Conservation (phyloP, 2,888 invertebrate species). For the Micoletzkya japonica region DNA sequence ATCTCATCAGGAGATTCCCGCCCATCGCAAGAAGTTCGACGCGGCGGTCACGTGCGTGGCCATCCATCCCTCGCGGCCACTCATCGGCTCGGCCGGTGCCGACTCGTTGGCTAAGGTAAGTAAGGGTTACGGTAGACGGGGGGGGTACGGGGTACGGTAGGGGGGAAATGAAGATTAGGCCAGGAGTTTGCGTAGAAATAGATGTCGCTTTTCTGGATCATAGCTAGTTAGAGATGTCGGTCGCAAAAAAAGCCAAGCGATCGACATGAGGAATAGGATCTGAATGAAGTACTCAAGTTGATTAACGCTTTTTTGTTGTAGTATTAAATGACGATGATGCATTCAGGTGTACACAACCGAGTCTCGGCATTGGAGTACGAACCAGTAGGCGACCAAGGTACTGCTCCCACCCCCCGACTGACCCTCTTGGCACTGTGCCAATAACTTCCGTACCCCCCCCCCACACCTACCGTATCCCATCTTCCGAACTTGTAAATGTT, state of each 20-base stretch:
- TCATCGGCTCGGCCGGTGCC: constrained; percentile 97
- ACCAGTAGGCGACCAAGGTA: not conserved
- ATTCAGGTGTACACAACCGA: constrained; percentile 20
- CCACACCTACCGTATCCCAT: not conserved
- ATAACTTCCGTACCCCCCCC: not conserved
- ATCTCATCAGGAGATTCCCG: constrained; percentile 93
- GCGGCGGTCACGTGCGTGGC: constrained; percentile 98
- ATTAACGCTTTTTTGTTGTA: too few species aligned
- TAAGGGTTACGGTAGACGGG: constrained; percentile 6
- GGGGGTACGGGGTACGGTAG: too few species aligned
- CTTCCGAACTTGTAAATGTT: constrained; percentile 6
- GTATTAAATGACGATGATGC: too few species aligned
- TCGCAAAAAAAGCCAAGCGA: too few species aligned
- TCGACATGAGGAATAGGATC: too few species aligned
- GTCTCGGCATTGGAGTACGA: constrained; percentile 17
- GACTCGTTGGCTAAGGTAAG: constrained; percentile 94
- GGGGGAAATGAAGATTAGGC: too few species aligned
- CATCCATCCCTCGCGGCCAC: constrained; percentile 97
- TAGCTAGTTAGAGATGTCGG: too few species aligned
- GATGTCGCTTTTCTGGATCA: too few species aligned
- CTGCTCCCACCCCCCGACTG: too few species aligned
- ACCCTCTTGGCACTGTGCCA: not conserved
- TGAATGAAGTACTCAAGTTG: too few species aligned
- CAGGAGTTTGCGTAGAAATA: too few species aligned
- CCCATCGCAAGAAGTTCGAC: constrained; percentile 98